Evolutionary conservation across 2,888 invertebrate species (phyloP), one percentile per base, ranked within the genome.

Genomic region (Apodemia zela): DNA sequence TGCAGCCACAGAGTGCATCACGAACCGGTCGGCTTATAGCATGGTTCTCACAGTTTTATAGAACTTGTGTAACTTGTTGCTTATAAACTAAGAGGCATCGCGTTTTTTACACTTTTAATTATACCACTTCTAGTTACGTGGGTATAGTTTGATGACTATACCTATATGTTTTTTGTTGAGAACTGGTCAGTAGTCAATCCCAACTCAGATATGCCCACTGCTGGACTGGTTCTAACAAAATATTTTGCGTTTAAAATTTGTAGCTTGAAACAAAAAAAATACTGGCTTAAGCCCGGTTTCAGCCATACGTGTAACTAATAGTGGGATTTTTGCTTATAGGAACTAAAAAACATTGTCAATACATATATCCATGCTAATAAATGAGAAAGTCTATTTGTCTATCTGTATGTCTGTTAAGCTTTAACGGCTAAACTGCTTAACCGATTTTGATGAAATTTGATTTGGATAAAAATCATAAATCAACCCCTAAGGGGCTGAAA

Each of bases 41-140:
- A 85, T 73, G 81, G 90, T 89, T 91, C 90, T 90, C 90, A 90
- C 89, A 89, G 85, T 85, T 73, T 72, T 75, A 70, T 69, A 76
- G 77, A 79, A 86, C 88, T 88, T 85, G 89, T 83, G 88, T 85
- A 89, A 91, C 89, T 82, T 85, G 84, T 88, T 84, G 84, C 80
- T 87, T 84, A 86, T 89, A 89, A 89, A 90, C 89, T 89, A 84
- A 87, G 82, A 87, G 82, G 83, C 86, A 86, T 87, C 84, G 82
- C 80, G 80, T 87, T 88, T 87, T 54, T 85, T 85, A 86, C 84
- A 84, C 84, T 85, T 87, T 82, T 85, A 85, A 89, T 86, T 85
- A 79, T 79, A 71, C 72, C 73, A 78, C 63, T 79, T 81, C 80
- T 83, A 81, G 82, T 81, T 82, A 80, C 72, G 82, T 77, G 33